Conservation (phyloP, 2,888 invertebrate genomes). For the Buathra laborator region DNA sequence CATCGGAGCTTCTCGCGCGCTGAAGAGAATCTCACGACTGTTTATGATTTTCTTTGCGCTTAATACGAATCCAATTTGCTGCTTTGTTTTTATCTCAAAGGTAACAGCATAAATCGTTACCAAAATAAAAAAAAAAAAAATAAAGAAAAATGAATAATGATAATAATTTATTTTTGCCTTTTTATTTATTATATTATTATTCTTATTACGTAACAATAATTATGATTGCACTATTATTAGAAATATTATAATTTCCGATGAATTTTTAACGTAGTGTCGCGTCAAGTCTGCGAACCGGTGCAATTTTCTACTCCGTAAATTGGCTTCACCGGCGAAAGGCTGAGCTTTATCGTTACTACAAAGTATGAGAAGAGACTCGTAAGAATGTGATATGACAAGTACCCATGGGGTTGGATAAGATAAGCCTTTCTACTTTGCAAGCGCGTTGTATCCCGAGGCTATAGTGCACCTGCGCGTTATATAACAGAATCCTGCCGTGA, state of each 20-base stretch:
- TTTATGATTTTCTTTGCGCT: no score
- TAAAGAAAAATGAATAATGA: no score
- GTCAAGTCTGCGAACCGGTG: constrained; percentile 1
- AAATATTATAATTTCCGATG: no score
- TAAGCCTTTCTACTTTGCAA: constrained; percentile 73
- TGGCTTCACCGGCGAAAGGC: constrained; percentile 29
- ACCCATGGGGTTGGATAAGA: constrained; percentile 73
- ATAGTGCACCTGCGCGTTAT: neutral
- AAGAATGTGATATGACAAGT: constrained; percentile 66
- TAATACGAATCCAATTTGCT: no score
- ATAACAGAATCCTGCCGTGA: constrained; percentile 44
- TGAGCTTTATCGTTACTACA: constrained; percentile 35
- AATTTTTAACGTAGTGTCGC: no score
- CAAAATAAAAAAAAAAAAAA: no score
- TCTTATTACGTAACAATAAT: no score
- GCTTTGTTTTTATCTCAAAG: no score
- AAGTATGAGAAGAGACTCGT: constrained; percentile 43
- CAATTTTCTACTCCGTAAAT: constrained; percentile 39
- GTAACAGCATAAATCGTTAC: no score
- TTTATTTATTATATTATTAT: no score
- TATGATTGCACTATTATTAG: no score
- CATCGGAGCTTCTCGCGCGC: neutral
- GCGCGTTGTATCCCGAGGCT: constrained; percentile 62
- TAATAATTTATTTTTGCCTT: no score
- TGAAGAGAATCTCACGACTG: neutral